phyloP scores from a whole-genome alignment of 2,888 invertebrate species.

The Nomada ruficornis region DNA sequence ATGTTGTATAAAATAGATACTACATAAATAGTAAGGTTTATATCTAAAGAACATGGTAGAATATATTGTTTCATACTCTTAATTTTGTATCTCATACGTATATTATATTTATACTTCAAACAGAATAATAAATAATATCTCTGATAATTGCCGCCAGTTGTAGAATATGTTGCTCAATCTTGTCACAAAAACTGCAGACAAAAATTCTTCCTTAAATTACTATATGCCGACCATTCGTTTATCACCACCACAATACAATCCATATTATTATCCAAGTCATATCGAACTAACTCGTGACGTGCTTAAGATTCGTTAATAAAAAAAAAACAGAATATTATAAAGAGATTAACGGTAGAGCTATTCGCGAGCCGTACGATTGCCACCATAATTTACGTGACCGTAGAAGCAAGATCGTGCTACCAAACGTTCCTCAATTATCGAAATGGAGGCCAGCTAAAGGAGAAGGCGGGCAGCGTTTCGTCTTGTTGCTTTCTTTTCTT shows the following conservation, averaged over 20 bases:
- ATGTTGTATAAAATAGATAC: not conserved
- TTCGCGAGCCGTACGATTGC: constrained; percentile 29
- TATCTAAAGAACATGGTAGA: not conserved
- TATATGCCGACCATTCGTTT: too few relatives aligned
- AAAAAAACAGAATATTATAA: not conserved
- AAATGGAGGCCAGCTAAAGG: constrained; percentile 57
- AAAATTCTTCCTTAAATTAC: too few relatives aligned
- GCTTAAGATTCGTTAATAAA: not conserved
- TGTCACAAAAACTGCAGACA: too few relatives aligned
- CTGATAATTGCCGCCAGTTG: too few relatives aligned
- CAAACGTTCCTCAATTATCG: constrained; percentile 62
- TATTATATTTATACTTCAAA: too few relatives aligned
- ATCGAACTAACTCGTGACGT: not conserved
- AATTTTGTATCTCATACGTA: too few relatives aligned
- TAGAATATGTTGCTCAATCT: too few relatives aligned
- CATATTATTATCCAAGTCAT: not conserved
- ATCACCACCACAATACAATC: too few relatives aligned
- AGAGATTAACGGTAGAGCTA: constrained; percentile 18
- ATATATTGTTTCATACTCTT: too few relatives aligned
- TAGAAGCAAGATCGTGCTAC: constrained; percentile 21
- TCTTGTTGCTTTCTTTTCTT: constrained; percentile 49
- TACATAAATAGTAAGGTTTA: not conserved
- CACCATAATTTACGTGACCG: constrained; percentile 34
- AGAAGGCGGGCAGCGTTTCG: constrained; percentile 44
- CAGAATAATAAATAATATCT: too few relatives aligned